Conservation (phyloP, 1,140 invertebrate genomes). For the Centruroides vittatus region DNA sequence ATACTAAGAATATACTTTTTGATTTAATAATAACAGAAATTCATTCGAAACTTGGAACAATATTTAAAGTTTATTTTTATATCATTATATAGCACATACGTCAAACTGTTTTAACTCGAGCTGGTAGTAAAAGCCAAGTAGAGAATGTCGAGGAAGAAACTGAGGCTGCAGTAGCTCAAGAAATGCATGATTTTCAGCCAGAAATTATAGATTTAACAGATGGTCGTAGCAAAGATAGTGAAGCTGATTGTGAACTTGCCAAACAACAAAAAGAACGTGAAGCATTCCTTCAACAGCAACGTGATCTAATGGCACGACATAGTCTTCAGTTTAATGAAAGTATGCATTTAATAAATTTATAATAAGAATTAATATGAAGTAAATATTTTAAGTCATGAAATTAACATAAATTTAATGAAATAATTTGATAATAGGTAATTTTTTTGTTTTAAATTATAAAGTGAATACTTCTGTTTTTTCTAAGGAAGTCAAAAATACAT, state of each 20-base stretch:
- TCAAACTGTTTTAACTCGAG: constrained; percentile 65
- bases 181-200: constrained; percentile 27
- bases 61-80: no score
- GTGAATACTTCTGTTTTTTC: no score
- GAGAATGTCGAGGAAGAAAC: constrained; percentile 41
- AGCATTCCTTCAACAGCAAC: constrained; percentile 39
- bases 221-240: constrained; percentile 31
- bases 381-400: no score
- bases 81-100: constrained; percentile 63
- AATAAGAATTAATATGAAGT: no score
- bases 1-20: no score
- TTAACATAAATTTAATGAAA: no score
- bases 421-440: no score
- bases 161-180: constrained; percentile 35
- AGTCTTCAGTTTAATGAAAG: constrained; percentile 40
- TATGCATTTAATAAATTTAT: constrained; percentile 12
- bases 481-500: no score
- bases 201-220: constrained; percentile 60
- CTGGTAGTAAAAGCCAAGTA: constrained; percentile 42
- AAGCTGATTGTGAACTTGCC: not conserved
- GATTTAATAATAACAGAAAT: no score
- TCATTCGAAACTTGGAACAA: no score
- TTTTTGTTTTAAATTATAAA: no score
- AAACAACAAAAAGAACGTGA: constrained; percentile 17
- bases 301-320: constrained; percentile 42